phyloP scores from a whole-genome alignment of 2,888 invertebrate genomes.

The Empis livida region DNA sequence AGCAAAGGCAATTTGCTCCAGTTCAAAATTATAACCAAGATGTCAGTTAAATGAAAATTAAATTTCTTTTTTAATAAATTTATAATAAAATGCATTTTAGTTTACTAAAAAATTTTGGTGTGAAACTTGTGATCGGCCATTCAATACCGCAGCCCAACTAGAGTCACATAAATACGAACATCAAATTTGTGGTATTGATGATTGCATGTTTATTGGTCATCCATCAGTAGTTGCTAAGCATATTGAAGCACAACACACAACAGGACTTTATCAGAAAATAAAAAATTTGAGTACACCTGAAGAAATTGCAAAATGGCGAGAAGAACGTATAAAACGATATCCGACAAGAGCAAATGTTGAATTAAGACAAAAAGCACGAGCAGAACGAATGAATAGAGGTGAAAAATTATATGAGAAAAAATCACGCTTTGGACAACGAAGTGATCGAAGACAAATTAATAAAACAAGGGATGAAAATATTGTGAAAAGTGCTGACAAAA shows the following conservation, averaged over 20 bases:
- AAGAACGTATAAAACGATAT: conserved; percentile 65
- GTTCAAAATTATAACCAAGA: too few relatives aligned
- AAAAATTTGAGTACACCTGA: conserved; percentile 62
- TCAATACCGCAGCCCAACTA: conserved; percentile 45
- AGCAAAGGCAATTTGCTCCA: not conserved
- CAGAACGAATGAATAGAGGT: conserved; percentile 59
- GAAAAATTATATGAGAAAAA: conserved; percentile 47
- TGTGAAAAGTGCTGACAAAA: not conserved
- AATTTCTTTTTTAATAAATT: not conserved
- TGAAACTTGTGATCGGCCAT: conserved; percentile 71
- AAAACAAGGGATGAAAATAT: conserved; percentile 1
- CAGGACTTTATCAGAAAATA: conserved; percentile 71
- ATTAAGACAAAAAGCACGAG: conserved; percentile 45
- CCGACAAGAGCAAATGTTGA: conserved; percentile 60
- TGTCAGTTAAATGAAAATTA: too few relatives aligned
- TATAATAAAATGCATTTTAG: too few relatives aligned
- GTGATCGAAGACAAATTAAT: conserved; percentile 26
- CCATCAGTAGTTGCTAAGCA: conserved; percentile 69
- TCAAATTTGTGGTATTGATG: conserved; percentile 64
- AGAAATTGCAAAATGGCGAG: conserved; percentile 73
- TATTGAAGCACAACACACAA: conserved; percentile 66
- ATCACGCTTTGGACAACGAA: conserved; percentile 33
- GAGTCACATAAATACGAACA: conserved; percentile 60
- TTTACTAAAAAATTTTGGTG: conserved; percentile 41
- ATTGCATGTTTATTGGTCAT: conserved; percentile 68